A percentile compares a stretch with the other conserved stretches of the same genome.
These are phyloP conservation scores for Diabrotica virgifera DNA, from an alignment of 1,140 invertebrate species.

Conservation along the genomic window DNA sequence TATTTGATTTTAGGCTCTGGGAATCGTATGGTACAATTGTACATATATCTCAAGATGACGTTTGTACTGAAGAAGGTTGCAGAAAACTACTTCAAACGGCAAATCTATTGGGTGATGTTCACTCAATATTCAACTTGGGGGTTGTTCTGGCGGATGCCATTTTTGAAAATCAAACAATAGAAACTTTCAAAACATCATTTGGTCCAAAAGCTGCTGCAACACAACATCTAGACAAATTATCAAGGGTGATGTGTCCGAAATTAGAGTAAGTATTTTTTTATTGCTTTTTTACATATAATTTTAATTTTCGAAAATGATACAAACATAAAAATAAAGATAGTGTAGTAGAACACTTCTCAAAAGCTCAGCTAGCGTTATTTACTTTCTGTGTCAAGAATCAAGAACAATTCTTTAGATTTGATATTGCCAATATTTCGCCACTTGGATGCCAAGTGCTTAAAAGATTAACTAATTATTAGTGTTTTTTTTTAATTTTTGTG, in stretches of 20 bases:
- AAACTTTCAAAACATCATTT: slow-evolving; percentile 51
- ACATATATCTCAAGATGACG: slow-evolving; percentile 51
- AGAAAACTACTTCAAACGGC: slow-evolving; percentile 59
- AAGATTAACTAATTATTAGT: too few relatives aligned
- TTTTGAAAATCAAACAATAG: slow-evolving; percentile 54
- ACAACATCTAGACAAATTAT: slow-evolving; percentile 51
- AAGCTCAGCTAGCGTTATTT: too few relatives aligned
- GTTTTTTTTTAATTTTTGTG: too few relatives aligned
- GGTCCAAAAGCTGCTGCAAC: slow-evolving; percentile 52
- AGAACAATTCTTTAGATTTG: too few relatives aligned
- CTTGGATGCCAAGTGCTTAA: too few relatives aligned
- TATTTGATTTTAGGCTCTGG: slow-evolving; percentile 48
- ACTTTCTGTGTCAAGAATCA: too few relatives aligned
- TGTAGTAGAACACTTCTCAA: too few relatives aligned
- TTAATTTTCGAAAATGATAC: background rate
- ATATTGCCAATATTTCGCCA: too few relatives aligned
- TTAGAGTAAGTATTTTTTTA: slow-evolving; percentile 36
- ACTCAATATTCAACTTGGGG: slow-evolving; percentile 78
- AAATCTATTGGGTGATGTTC: slow-evolving; percentile 60
- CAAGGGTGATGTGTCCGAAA: slow-evolving; percentile 54
- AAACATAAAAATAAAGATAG: too few relatives aligned
- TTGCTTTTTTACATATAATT: background rate
- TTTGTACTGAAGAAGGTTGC: slow-evolving; percentile 51
- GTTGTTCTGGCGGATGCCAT: slow-evolving; percentile 58
- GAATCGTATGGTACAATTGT: slow-evolving; percentile 55